Conservation (phyloP, 2,888 invertebrate genomes). For the Meiosimyza platycephala region DNA sequence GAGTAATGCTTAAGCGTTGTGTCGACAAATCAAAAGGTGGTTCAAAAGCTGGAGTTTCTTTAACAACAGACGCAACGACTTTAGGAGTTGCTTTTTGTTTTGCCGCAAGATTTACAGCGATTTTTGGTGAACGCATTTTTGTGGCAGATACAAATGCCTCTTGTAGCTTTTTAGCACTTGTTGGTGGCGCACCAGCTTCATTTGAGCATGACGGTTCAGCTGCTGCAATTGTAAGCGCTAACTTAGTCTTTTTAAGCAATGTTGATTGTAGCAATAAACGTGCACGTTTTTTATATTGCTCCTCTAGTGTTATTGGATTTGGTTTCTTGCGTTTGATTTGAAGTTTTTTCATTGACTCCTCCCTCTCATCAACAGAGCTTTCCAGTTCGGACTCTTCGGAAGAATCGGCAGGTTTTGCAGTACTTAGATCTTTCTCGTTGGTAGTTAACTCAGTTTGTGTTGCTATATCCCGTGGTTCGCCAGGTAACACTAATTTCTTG, state of each 20-base stretch:
- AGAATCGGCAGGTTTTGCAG: conserved; percentile 44
- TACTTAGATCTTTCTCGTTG: not conserved
- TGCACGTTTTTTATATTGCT: conserved; percentile 53
- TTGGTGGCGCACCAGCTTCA: not conserved
- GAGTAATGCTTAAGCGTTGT: conserved; percentile 77
- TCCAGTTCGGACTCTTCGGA: conserved; percentile 62
- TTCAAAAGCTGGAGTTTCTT: conserved; percentile 16
- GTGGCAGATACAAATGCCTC: conserved; percentile 31
- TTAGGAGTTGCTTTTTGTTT: not conserved
- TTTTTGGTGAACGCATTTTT: conserved; percentile 45
- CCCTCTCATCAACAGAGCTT: conserved; percentile 56
- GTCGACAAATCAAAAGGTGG: conserved; percentile 70
- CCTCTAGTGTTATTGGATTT: conserved; percentile 18
- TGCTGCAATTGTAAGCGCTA: conserved; percentile 10
- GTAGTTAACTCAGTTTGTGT: conserved; percentile 55
- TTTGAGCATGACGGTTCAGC: not conserved
- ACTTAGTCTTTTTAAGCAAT: conserved; percentile 23
- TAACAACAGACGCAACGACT: not conserved
- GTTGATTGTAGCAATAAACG: conserved; percentile 52
- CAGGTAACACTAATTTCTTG: conserved; percentile 31
- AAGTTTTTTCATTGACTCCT: conserved; percentile 19
- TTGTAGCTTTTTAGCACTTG: not conserved
- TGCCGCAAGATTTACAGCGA: conserved; percentile 51
- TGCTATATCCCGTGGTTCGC: conserved; percentile 41
- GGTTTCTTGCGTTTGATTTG: conserved; percentile 47